Evolutionary conservation across 37 sponge, comb jelly and placozoan genomes (phyloP).

Genomic region (Crambe crambe): DNA sequence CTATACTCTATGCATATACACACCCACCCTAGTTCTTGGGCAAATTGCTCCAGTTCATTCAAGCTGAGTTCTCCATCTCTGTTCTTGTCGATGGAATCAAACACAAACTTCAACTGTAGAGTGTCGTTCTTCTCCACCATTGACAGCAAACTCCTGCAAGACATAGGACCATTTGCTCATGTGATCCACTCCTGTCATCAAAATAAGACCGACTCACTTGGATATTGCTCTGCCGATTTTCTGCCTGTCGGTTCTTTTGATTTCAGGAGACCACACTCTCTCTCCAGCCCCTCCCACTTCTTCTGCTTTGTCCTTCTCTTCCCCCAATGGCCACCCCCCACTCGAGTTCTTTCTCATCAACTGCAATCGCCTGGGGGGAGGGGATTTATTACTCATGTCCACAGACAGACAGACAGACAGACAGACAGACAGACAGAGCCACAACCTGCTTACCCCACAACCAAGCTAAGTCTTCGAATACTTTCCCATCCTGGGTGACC

Average conservation of each 20-base stretch:
- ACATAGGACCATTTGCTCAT: too few species aligned
- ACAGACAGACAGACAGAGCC: not conserved
- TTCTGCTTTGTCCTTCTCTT: too few species aligned
- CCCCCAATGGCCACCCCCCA: too few species aligned
- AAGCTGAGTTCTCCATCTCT: conserved; percentile 62
- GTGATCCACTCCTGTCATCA: too few species aligned
- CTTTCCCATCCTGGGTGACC: conserved; percentile 85
- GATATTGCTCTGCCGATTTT: not conserved
- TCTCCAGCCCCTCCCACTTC: not conserved
- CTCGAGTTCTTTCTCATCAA: conserved; percentile 3
- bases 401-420: not conserved
- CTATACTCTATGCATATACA: not conserved
- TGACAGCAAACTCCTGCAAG: conserved; percentile 39
- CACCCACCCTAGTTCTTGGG: conserved; percentile 59
- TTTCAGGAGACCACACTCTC: not conserved
- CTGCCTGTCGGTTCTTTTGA: not conserved
- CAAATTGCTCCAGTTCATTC: conserved; percentile 68
- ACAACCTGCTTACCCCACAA: conserved; percentile 61
- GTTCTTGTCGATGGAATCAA: conserved; percentile 80
- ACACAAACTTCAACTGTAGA: conserved; percentile 64
- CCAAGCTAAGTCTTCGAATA: conserved; percentile 37
- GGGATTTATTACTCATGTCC: not conserved
- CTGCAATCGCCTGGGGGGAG: conserved; percentile 8
- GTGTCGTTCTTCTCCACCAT: conserved; percentile 23
- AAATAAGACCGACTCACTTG: too few species aligned